Base-by-base conservation (phyloP, 2,797 vertebrate species). In the Spea hammondii region DNA sequence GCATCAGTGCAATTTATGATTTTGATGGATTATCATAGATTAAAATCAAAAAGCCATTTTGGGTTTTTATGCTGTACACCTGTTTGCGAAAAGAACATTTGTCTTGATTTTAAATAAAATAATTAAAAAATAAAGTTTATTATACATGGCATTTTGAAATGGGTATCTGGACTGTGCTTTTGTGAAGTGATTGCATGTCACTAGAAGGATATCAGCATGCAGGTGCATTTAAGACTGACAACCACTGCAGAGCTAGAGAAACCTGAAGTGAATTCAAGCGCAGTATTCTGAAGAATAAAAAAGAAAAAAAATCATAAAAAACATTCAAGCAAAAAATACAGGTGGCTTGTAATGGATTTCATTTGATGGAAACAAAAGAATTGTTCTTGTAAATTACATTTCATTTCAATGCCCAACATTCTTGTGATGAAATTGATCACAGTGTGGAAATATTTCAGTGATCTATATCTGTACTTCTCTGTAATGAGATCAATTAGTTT, bases 121-220 rank as follows among this genome's bases (percentile, higher is more conserved):
- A 32, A 32, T 32, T 32, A 76, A 57, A 49, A 70, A 62, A 55
- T 14, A 7, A 50, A 13, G 53, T 14, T 7, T 59, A 62, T 44
- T 64, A 45, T 59, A 69, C 69, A 76, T 65, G 68, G 46, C 14
- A 60, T 68, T 44, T 50, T 60, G 11, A 64, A 77, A 77, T 14
- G 55, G 47, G 14, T 70, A 50, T 10, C 75, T 77, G 67, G 75
- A 53, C 55, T 62, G 48, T 62, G 67, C 66, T 76, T 68, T 76
- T 76, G 74, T 76, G 13, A 57, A 67, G 45, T 55, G 53, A 76
- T 76, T 76, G 65, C 44, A 53, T 72, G 70, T 72, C 70, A 59
- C 53, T 72, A 45, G 70, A 57, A 6, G 70, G 70, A 72, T 72
- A 72, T 59, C 70, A 57, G 53, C 54, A 14, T 54, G 54, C 53